Conservation (phyloP, 2,113 vertebrate genomes). For the Tichodroma muraria region DNA sequence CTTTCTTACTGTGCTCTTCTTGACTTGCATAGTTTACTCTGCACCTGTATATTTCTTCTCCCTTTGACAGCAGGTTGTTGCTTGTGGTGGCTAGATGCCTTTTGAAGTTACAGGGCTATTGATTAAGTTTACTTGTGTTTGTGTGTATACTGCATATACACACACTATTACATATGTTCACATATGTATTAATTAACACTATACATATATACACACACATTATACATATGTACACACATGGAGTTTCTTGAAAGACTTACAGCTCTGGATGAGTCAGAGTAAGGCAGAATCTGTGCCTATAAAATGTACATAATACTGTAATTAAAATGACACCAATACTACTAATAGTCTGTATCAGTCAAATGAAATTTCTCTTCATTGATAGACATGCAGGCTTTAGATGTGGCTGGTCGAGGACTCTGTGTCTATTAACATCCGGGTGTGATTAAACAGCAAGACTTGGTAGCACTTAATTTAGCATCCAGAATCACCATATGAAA, state of each 20-base stretch:
- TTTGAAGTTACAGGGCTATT: not conserved
- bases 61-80: not conserved
- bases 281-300: not conserved
- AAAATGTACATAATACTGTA: not conserved
- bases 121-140: not conserved
- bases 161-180: too few species aligned
- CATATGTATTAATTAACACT: too few species aligned
- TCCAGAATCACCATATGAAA: not conserved
- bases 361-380: not conserved
- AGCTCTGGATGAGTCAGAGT: not conserved
- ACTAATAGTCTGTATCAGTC: not conserved
- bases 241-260: not conserved
- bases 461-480: fast-evolving
- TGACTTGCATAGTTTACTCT: not conserved
- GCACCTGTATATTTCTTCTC: not conserved
- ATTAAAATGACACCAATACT: not conserved
- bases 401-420: not conserved
- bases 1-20: not conserved
- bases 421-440: not conserved
- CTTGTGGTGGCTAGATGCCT: not conserved
- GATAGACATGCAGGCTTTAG: not conserved
- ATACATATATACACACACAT: not conserved
- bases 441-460: not conserved
- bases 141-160: too few species aligned
- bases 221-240: fast-evolving